phyloP scores from a whole-genome alignment of 2,113 vertebrate species.

The Heptranchias perlo region DNA sequence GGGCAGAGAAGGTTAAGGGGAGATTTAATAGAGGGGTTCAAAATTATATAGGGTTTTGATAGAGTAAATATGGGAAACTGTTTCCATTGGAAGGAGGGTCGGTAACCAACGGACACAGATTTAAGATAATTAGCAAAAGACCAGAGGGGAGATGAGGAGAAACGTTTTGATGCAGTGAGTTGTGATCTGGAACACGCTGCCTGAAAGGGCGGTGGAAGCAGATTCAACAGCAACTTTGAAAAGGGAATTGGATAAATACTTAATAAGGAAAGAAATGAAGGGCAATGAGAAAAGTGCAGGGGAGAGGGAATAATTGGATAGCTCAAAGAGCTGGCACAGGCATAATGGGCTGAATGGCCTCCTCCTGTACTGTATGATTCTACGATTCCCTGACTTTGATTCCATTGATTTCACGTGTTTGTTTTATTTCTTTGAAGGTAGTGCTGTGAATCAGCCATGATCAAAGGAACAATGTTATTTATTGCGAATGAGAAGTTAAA shows the following conservation, averaged over 20 bases:
- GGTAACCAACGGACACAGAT: too few species aligned
- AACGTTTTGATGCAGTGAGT: background rate
- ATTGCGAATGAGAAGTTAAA: background rate
- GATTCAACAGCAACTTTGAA: background rate
- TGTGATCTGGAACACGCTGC: background rate
- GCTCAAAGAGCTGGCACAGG: background rate
- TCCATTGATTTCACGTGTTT: background rate
- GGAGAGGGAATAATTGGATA: background rate
- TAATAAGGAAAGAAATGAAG: background rate
- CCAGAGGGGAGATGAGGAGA: background rate
- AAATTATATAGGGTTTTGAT: too few species aligned
- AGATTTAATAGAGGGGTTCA: too few species aligned
- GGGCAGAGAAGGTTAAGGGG: too few species aligned
- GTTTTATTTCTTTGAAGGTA: background rate
- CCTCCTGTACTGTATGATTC: background rate
- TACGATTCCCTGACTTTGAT: background rate
- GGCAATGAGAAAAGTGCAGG: too few species aligned
- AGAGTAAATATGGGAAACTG: too few species aligned
- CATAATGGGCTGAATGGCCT: background rate
- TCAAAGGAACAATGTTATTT: background rate
- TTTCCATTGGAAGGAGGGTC: too few species aligned
- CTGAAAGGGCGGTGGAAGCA: background rate
- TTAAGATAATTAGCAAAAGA: too few species aligned
- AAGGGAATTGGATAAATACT: background rate
- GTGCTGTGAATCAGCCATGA: background rate